Evolutionary conservation across 2,113 vertebrate species (phyloP).

Genomic region (Tinamus guttatus): DNA sequence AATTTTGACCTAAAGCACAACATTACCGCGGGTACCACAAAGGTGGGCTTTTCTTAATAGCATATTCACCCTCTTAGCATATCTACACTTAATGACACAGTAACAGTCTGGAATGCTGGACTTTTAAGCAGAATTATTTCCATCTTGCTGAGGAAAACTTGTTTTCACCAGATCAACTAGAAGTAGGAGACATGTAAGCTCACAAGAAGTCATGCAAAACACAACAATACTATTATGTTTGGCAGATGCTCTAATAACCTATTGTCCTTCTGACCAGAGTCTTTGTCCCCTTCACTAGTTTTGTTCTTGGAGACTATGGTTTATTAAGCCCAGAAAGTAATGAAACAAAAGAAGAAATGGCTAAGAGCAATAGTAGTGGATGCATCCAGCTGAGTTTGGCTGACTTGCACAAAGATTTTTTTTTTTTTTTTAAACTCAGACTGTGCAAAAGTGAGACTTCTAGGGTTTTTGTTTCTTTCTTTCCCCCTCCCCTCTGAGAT

Average conservation of each 20-base stretch:
- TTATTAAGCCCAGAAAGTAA: neutral
- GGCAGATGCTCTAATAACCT: neutral
- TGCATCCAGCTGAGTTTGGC: neutral
- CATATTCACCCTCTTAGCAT: neutral
- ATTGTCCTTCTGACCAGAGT: neutral
- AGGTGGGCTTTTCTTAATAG: conserved; percentile 38
- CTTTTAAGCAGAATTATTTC: neutral
- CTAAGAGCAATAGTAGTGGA: neutral
- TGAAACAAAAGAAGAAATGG: neutral
- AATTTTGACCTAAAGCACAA: conserved; percentile 66
- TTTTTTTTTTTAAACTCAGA: neutral
- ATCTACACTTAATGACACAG: neutral
- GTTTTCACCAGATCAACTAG: neutral
- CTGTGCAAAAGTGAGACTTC: neutral
- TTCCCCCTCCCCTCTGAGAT: neutral
- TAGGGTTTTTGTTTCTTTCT: conserved; percentile 6
- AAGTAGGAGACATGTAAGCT: neutral
- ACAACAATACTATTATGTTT: neutral
- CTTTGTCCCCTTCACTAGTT: neutral
- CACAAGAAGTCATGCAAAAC: neutral
- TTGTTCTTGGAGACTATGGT: neutral
- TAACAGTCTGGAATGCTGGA: neutral
- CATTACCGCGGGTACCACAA: conserved; percentile 14
- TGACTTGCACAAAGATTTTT: neutral
- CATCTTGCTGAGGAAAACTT: neutral